Evolutionary conservation across 2,888 invertebrate genomes (phyloP).

Genomic region (Thymelicus sylvestris): DNA sequence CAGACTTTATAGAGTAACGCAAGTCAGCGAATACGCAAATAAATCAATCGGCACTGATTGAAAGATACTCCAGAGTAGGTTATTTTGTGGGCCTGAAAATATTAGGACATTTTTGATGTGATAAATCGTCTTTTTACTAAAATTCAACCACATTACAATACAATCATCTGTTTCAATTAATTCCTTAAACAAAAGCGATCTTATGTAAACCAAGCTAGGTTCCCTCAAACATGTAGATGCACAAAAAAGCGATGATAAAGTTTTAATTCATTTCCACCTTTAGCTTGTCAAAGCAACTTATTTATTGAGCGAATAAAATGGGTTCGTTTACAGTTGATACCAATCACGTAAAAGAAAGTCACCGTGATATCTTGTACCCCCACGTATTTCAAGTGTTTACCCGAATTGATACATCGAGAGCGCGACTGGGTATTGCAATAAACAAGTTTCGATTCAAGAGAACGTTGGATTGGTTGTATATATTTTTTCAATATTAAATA

Average conservation of each 20-base stretch:
- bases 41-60: slow-evolving; percentile 17
- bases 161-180: too few relatives aligned
- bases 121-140: neutral
- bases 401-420: slow-evolving; percentile 47
- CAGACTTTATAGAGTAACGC: slow-evolving; percentile 6
- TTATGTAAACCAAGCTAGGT: neutral
- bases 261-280: too few relatives aligned
- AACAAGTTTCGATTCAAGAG: slow-evolving; percentile 64
- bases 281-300: too few relatives aligned
- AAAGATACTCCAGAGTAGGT: slow-evolving; percentile 6
- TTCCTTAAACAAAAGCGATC: too few relatives aligned
- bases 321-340: neutral
- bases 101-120: neutral
- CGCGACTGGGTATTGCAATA: slow-evolving; percentile 53
- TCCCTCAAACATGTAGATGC: neutral
- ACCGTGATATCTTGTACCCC: neutral
- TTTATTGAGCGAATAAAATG: too few relatives aligned
- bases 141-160: too few relatives aligned
- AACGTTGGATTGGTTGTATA: slow-evolving; percentile 63
- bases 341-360: neutral
- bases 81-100: neutral
- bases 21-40: slow-evolving; percentile 16
- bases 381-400: slow-evolving; percentile 44
- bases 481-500: slow-evolving; percentile 53
- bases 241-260: too few relatives aligned